phyloP scores from a whole-genome alignment of 1,140 invertebrate genomes.

The Apis dorsata region DNA sequence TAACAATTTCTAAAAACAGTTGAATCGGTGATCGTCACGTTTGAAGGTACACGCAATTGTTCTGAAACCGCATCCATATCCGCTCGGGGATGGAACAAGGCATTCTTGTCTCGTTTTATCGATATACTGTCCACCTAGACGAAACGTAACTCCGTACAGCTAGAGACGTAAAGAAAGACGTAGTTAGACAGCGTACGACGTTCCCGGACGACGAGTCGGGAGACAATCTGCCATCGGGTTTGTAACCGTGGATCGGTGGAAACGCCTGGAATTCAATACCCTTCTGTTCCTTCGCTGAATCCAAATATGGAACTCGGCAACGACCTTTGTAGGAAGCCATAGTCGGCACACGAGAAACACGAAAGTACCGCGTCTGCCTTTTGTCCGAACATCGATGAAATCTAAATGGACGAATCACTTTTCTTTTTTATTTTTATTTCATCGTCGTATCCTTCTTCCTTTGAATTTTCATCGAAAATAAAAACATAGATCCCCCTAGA shows the following conservation, averaged over 20 bases:
- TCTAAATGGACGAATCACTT: conserved; percentile 44
- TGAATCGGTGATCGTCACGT: background rate
- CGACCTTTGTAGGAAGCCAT: conserved; percentile 56
- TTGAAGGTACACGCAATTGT: conserved; percentile 16
- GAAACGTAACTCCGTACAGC: conserved; percentile 56
- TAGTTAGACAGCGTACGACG: conserved; percentile 74
- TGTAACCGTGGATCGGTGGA: conserved; percentile 65
- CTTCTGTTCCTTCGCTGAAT: conserved; percentile 54
- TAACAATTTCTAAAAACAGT: background rate
- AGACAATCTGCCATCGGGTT: conserved; percentile 64
- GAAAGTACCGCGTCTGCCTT: conserved; percentile 36
- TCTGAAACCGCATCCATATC: conserved; percentile 13
- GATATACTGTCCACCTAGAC: conserved; percentile 54
- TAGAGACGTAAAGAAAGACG: conserved; percentile 73
- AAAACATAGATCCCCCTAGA: too few species aligned
- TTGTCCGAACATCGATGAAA: conserved; percentile 36
- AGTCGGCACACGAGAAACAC: conserved; percentile 54
- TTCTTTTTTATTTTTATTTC: background rate
- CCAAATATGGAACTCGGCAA: conserved; percentile 73
- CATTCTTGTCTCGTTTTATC: conserved; percentile 61
- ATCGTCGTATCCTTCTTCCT: background rate
- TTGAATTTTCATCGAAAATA: too few species aligned
- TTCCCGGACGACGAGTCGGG: conserved; percentile 69
- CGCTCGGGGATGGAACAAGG: conserved; percentile 50
- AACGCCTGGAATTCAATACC: conserved; percentile 73